Evolutionary conservation across 2,888 invertebrate species (phyloP).

Genomic region (Cephus nigrinus): DNA sequence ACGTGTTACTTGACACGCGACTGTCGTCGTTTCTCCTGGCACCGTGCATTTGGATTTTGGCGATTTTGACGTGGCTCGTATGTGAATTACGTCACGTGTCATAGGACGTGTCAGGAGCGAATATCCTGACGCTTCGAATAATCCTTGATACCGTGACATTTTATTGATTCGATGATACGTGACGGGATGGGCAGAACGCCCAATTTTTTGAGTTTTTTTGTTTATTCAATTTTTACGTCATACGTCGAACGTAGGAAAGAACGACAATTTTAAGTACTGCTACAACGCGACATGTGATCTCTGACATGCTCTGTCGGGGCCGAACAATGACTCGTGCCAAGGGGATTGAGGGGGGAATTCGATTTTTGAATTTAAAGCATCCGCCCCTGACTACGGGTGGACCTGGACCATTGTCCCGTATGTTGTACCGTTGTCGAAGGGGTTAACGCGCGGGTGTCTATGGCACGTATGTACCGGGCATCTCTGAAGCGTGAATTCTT

Average conservation of each 20-base stretch:
- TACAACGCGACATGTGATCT: conserved; percentile 45
- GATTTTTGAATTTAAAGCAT: conserved; percentile 63
- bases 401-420: conserved; percentile 27
- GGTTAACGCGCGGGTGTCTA: conserved; percentile 29
- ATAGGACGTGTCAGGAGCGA: neutral
- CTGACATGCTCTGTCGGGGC: conserved; percentile 48
- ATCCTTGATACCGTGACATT: neutral
- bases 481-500: neutral
- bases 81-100: neutral
- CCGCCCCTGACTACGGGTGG: conserved; percentile 13
- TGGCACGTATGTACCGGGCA: neutral
- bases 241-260: neutral
- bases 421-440: conserved; percentile 33
- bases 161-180: neutral
- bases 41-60: neutral
- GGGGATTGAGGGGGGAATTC: conserved; percentile 42
- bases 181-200: neutral
- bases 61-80: neutral
- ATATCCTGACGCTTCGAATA: neutral
- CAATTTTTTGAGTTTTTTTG: neutral
- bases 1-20: neutral
- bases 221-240: neutral
- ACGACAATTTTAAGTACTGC: conserved; percentile 27
- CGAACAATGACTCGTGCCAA: conserved; percentile 48
- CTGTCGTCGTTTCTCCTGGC: neutral